These are phyloP conservation scores for Elaphurus davidianus DNA, from an alignment of 2,113 vertebrate genomes.

Conservation along the genomic window DNA sequence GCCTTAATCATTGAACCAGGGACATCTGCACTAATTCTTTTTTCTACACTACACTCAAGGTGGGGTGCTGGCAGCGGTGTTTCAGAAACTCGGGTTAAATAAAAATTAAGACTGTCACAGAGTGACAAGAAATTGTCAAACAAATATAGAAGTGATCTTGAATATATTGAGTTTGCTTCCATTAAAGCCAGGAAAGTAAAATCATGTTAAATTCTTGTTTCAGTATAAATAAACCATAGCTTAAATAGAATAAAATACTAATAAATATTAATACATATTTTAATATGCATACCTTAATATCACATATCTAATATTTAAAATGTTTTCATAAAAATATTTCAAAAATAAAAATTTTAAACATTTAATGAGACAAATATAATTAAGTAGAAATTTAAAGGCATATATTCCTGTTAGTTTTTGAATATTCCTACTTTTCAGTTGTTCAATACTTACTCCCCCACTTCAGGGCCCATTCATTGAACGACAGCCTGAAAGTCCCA, in stretches of 20 bases:
- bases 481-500: neutral
- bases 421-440: neutral
- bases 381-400: neutral
- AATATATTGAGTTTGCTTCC: neutral
- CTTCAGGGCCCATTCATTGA: neutral
- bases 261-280: too few relatives aligned
- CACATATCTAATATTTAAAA: neutral
- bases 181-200: neutral
- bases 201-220: neutral
- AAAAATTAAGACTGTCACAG: neutral
- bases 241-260: neutral
- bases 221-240: neutral
- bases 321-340: neutral
- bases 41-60: neutral
- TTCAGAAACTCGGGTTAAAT: neutral
- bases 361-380: neutral
- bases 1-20: too few relatives aligned
- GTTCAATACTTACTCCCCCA: neutral
- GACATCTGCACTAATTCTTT: neutral
- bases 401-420: too few relatives aligned
- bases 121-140: neutral
- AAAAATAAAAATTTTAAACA: neutral
- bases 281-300: too few relatives aligned
- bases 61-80: neutral
- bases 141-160: neutral